Percentiles rank a stretch among this genome's conserved stretches.
phyloP scores from a whole-genome alignment of 2,113 vertebrate species.

The Petaurus breviceps region DNA sequence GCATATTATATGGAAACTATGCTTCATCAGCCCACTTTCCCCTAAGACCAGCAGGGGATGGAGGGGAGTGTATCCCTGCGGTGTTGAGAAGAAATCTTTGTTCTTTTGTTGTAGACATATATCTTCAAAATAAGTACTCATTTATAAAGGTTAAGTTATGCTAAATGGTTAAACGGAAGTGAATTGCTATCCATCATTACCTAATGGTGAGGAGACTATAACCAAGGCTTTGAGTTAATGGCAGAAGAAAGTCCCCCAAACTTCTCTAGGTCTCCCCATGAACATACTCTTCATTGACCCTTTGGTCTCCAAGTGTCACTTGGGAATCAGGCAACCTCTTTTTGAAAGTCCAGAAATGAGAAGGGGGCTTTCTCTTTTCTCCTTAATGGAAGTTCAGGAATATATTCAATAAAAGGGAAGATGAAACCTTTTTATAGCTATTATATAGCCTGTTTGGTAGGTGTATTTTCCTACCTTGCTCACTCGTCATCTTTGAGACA shows the following conservation, averaged over 20 bases:
- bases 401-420: not conserved
- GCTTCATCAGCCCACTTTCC: not conserved
- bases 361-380: not conserved
- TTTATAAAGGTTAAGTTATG: not conserved
- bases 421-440: not conserved
- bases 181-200: not conserved
- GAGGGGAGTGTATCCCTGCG: not conserved
- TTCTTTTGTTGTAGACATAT: not conserved
- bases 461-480: not conserved
- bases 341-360: not conserved
- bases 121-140: not conserved
- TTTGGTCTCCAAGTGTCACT: not conserved
- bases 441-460: not conserved
- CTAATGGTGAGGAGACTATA: not conserved
- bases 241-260: not conserved
- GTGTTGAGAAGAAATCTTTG: not conserved
- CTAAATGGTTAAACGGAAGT: not conserved
- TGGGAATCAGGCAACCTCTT: not conserved
- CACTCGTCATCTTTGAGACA: not conserved
- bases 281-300: not conserved
- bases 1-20: not conserved
- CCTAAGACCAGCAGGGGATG: not conserved
- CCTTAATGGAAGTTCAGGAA: not conserved
- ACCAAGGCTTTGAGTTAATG: not conserved
- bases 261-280: not conserved